Conservation (phyloP, 2,113 vertebrate genomes). For the Pimephales promelas region DNA sequence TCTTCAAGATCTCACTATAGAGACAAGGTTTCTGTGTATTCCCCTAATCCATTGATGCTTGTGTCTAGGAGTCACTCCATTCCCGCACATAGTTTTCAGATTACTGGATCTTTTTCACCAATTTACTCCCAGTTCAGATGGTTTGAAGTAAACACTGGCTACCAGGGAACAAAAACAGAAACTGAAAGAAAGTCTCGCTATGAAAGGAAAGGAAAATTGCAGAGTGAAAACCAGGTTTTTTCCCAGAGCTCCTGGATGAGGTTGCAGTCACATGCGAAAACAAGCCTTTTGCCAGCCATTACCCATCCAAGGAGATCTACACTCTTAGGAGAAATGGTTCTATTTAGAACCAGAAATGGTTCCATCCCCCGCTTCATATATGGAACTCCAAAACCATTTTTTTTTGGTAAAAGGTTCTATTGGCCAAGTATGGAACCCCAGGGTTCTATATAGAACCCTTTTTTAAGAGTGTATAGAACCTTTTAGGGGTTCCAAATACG, state of each 20-base stretch:
- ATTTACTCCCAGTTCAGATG: neutral
- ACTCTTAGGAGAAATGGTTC: no score
- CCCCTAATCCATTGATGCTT: neutral
- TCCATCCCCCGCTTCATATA: no score
- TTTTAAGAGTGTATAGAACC: no score
- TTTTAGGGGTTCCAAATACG: no score
- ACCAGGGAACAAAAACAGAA: neutral
- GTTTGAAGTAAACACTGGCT: neutral
- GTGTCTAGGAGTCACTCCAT: neutral
- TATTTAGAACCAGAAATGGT: no score
- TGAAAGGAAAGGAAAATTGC: neutral
- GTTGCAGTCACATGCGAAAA: neutral
- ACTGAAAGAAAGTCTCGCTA: neutral
- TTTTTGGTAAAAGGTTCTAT: no score
- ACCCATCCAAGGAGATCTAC: neutral
- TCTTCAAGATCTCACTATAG: neutral
- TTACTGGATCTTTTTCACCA: no score
- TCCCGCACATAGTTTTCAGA: neutral
- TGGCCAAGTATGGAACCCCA: no score
- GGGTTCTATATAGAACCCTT: no score
- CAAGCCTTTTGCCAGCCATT: neutral
- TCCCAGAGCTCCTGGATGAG: neutral
- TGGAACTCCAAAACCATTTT: no score
- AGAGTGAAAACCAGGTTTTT: neutral
- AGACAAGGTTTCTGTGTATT: neutral